phyloP scores from a whole-genome alignment of 2,797 vertebrate genomes.

The Tokudaia tokunoshimensis region DNA sequence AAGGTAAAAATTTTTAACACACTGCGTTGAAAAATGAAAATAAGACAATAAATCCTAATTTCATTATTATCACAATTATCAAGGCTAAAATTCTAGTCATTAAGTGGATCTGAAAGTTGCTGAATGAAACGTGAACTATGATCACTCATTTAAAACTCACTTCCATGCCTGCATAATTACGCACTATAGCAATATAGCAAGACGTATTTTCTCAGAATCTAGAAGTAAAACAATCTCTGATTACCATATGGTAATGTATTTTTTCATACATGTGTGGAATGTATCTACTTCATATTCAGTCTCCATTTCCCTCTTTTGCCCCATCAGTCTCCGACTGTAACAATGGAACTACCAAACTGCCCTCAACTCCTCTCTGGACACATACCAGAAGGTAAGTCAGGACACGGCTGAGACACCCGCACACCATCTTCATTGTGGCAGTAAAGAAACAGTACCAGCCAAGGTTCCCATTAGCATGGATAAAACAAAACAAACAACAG shows the following conservation, averaged over 20 bases:
- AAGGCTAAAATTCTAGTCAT: neutral
- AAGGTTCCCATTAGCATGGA: neutral
- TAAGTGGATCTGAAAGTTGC: constrained; percentile 23
- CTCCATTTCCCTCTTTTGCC: neutral
- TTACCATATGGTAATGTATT: constrained; percentile 12
- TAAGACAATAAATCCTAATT: neutral
- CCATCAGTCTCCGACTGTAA: neutral
- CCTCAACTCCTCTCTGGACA: too few species aligned
- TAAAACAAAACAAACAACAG: too few species aligned
- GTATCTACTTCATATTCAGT: neutral
- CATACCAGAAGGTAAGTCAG: neutral
- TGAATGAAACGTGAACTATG: neutral
- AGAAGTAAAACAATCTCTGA: constrained; percentile 65
- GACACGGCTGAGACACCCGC: neutral
- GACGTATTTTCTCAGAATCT: constrained; percentile 52
- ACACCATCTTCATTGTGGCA: neutral
- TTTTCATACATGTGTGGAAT: neutral
- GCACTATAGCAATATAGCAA: constrained; percentile 27
- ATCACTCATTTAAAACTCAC: neutral
- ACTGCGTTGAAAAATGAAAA: constrained; percentile 19
- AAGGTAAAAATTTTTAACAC: neutral
- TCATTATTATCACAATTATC: constrained; percentile 23
- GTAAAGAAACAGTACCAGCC: neutral
- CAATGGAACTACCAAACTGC: neutral
- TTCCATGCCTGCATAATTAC: constrained; percentile 63